phyloP scores from a whole-genome alignment of 2,888 invertebrate species.

The Chamaedrilus cognettii region DNA sequence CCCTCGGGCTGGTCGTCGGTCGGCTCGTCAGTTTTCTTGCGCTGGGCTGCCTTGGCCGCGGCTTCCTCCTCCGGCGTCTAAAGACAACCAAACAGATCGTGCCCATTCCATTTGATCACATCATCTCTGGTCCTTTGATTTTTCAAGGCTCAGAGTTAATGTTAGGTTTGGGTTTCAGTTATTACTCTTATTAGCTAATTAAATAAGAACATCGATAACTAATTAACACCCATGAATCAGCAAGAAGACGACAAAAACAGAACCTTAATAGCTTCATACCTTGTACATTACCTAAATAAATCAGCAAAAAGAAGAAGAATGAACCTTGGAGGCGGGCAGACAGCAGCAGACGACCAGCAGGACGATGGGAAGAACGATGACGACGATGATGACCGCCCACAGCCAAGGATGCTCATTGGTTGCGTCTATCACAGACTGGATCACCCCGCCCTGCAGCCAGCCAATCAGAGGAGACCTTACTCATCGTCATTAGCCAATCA shows the following conservation, averaged over 20 bases:
- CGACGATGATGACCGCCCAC: constrained; percentile 83
- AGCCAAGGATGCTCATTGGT: constrained; percentile 89
- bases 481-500: background rate
- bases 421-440: constrained; percentile 65
- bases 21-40: constrained; percentile 26
- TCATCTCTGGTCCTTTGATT: no score
- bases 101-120: background rate
- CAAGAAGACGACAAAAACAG: no score
- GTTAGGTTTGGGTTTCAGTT: no score
- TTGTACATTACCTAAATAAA: no score
- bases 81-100: background rate
- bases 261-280: no score
- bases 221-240: no score
- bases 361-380: constrained; percentile 77
- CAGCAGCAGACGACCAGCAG: constrained; percentile 82
- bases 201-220: no score
- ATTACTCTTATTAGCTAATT: no score
- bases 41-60: constrained; percentile 20
- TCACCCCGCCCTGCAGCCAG: constrained; percentile 44
- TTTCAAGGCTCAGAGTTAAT: no score
- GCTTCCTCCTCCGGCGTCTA: background rate
- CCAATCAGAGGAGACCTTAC: no score
- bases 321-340: constrained; percentile 55
- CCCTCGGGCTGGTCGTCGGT: constrained; percentile 13
- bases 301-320: no score